phyloP scores from a whole-genome alignment of 1,140 invertebrate species.

The Drosophila aff. region DNA sequence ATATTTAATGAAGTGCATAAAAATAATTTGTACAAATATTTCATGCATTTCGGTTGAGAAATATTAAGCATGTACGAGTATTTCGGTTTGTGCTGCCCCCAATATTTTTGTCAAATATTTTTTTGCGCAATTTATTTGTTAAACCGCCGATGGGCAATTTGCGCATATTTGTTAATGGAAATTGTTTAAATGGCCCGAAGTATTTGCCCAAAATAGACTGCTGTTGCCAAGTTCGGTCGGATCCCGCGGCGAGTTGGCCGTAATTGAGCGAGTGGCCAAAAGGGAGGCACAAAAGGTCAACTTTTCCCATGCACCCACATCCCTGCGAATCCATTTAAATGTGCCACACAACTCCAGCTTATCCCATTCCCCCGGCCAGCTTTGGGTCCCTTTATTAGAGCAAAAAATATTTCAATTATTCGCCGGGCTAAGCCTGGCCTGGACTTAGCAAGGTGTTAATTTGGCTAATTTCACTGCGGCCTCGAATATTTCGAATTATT shows the following conservation, averaged over 20 bases:
- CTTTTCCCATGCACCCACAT: slow-evolving; percentile 54
- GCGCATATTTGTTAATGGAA: slow-evolving; percentile 83
- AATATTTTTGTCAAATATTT: slow-evolving; percentile 75
- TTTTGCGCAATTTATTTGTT: slow-evolving; percentile 71
- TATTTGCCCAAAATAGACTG: slow-evolving; percentile 78
- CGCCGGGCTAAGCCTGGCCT: slow-evolving; percentile 56
- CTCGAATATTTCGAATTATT: slow-evolving; percentile 81
- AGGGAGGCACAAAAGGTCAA: slow-evolving; percentile 64
- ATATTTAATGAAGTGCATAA: slow-evolving; percentile 84
- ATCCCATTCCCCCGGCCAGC: slow-evolving; percentile 2
- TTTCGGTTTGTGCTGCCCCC: slow-evolving; percentile 26
- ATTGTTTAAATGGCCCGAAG: slow-evolving; percentile 81
- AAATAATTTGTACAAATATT: slow-evolving; percentile 84
- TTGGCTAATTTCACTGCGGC: slow-evolving; percentile 80
- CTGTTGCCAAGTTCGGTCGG: slow-evolving; percentile 22
- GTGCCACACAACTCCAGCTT: slow-evolving; percentile 43
- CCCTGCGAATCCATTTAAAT: slow-evolving; percentile 35
- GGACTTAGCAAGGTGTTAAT: slow-evolving; percentile 76
- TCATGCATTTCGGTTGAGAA: slow-evolving; percentile 77
- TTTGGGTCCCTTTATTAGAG: slow-evolving; percentile 66
- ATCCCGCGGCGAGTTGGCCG: slow-evolving; percentile 29
- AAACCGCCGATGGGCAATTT: slow-evolving; percentile 83
- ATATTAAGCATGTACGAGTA: slow-evolving; percentile 55
- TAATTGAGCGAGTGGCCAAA: slow-evolving; percentile 72
- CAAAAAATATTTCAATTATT: slow-evolving; percentile 84